Evolutionary conservation across 2,888 invertebrate species (phyloP).

Genomic region (Tipula confusa): DNA sequence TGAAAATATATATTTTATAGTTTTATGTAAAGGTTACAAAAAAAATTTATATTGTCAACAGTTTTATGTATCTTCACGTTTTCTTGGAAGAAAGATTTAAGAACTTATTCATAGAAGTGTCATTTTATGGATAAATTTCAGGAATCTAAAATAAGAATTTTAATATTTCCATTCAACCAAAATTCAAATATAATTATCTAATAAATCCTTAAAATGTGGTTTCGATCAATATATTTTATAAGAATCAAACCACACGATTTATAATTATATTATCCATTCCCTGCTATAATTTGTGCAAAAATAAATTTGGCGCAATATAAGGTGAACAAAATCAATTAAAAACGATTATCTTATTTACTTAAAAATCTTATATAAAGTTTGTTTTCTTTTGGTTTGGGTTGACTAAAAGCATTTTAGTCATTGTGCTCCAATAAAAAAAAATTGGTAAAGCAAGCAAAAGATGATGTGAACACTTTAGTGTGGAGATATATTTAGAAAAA

Average conservation of each 20-base stretch:
- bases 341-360: not conserved
- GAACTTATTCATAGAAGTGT: too few relatives aligned
- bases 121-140: too few relatives aligned
- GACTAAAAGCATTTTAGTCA: constrained; percentile 7
- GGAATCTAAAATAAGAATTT: too few relatives aligned
- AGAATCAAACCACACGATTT: not conserved
- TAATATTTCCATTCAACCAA: too few relatives aligned
- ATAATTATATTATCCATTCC: not conserved
- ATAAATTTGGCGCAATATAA: not conserved
- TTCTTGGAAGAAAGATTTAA: not conserved
- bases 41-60: not conserved
- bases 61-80: not conserved
- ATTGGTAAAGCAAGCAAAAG: not conserved
- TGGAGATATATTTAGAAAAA: not conserved
- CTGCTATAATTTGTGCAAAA: not conserved
- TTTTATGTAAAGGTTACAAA: not conserved
- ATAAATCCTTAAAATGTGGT: too few relatives aligned
- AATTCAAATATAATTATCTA: too few relatives aligned
- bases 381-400: not conserved
- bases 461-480: not conserved
- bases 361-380: not conserved
- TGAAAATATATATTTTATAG: not conserved
- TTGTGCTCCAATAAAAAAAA: not conserved
- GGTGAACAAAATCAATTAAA: not conserved
- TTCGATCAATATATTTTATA: too few relatives aligned